These are phyloP conservation scores for Entomobrya multifasciata DNA, from an alignment of 2,888 invertebrate genomes.

Conservation along the genomic window DNA sequence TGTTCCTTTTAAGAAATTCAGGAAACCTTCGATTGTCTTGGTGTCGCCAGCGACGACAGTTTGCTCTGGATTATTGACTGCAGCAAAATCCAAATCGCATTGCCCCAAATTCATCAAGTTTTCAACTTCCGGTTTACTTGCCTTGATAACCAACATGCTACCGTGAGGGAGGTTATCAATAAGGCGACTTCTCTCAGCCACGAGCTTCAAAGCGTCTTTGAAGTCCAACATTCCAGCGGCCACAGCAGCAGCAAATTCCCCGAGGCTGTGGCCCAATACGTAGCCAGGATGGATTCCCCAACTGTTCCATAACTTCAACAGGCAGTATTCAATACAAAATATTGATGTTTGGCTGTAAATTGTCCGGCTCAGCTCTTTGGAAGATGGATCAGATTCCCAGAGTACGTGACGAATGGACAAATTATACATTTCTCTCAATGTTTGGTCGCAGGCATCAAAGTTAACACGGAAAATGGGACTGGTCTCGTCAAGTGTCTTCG, in stretches of 20 bases:
- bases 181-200: conserved; percentile 66
- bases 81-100: conserved; percentile 72
- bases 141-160: conserved; percentile 69
- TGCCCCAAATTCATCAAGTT: too few species aligned
- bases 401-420: conserved; percentile 48
- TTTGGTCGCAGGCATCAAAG: conserved; percentile 61
- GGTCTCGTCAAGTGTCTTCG: too few species aligned
- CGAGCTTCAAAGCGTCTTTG: conserved; percentile 70
- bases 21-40: conserved; percentile 47
- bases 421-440: conserved; percentile 37
- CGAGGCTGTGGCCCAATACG: conserved; percentile 75
- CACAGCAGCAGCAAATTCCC: conserved; percentile 74
- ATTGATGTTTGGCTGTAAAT: conserved; percentile 75
- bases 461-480: conserved; percentile 62
- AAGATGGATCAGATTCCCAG: too few species aligned
- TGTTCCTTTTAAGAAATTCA: conserved; percentile 15
- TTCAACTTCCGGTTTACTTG: conserved; percentile 17
- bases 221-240: conserved; percentile 62
- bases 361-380: conserved; percentile 48
- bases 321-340: conserved; percentile 71
- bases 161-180: conserved; percentile 71
- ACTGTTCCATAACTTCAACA: conserved; percentile 73
- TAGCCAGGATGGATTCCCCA: too few species aligned
- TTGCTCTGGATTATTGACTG: conserved; percentile 70
- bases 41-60: conserved; percentile 67